Percentiles rank a stretch among this genome's conserved stretches.
These are phyloP conservation scores for Cichlasoma orientale DNA, from an alignment of 2,797 vertebrate species.

Conservation along the genomic window DNA sequence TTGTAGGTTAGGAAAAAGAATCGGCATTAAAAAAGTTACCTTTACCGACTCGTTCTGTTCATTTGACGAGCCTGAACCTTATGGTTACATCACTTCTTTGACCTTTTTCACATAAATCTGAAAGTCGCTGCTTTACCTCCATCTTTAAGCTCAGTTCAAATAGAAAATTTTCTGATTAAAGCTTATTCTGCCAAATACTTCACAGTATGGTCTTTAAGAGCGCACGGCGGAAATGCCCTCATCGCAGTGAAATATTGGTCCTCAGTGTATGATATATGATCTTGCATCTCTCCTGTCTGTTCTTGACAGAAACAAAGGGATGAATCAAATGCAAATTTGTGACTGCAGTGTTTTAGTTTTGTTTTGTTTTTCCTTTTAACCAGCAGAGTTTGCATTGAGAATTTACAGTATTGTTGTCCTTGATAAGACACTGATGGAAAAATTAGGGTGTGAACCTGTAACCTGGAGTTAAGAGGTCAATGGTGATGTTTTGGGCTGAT, in stretches of 20 bases:
- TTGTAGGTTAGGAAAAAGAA: not conserved
- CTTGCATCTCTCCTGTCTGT: not conserved
- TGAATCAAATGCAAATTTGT: not conserved
- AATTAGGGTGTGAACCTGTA: too few relatives aligned
- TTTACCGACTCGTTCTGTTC: conserved; percentile 1
- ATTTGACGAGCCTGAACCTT: not conserved
- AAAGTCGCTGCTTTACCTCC: not conserved
- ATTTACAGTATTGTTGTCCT: too few relatives aligned
- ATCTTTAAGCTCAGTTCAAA: conserved; percentile 5
- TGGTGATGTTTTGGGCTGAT: too few relatives aligned
- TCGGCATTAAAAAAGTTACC: not conserved
- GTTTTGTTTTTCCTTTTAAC: too few relatives aligned
- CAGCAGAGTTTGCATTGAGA: too few relatives aligned
- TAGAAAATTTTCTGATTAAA: conserved; percentile 11
- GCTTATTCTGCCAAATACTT: conserved; percentile 2
- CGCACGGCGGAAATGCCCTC: not conserved
- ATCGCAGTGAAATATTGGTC: not conserved
- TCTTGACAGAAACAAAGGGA: not conserved
- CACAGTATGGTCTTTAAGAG: not conserved
- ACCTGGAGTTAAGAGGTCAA: too few relatives aligned
- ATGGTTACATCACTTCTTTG: not conserved
- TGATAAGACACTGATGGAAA: too few relatives aligned
- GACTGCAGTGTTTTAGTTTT: not conserved
- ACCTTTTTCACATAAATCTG: not conserved
- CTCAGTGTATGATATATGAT: not conserved